Evolutionary conservation across 2,113 vertebrate genomes (phyloP), one percentile per base, ranked within the genome.

Genomic region (Bucco capensis): DNA sequence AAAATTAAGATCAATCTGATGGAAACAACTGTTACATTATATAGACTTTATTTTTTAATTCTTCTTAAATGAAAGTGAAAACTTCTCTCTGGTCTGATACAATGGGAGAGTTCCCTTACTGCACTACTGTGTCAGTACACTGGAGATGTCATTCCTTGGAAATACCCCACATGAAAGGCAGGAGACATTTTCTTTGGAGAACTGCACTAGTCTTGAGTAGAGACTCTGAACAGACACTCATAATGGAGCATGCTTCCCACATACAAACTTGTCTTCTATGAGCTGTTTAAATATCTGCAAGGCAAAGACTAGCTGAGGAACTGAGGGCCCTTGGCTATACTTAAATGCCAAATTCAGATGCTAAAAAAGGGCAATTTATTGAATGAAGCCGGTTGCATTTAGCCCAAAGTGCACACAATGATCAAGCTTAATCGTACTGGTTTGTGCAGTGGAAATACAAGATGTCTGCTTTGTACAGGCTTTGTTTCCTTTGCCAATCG

Each of bases 131-230:
- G 35, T 69, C 73, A 58, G 1, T 46, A 5, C 8, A 37, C 19
- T 57, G 60, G 72, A 27, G 62, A 21, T 33, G 35, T 14, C 76
- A 30, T 24, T 31, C 65, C 58, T 9, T 46, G 12, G 47, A 54
- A 54, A 23, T 19, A 12, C 28, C 44, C 47, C 53, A 5, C 12
- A 3, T 0, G 0, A 27, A 4, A 51, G 35, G 19, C 5, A 5
- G 40, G 37, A 77, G 40, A 25, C 3, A 13, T 1, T 49, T 61
- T 61, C 2, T 2, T 10, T 65, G 24, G 56, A 64, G 53, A 79
- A 3, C 28, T 53, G 67, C 18, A 17, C 21, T 10, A 10, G 14
- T 69, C 27, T 47, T 24, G 46, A 64, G 49, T 12, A 1, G 4
- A 49, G 67, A 35, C 70, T 71, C 46, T 53, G 42, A 86, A 15